phyloP scores from a whole-genome alignment of 2,888 invertebrate species.

The Lucinisca nassula region DNA sequence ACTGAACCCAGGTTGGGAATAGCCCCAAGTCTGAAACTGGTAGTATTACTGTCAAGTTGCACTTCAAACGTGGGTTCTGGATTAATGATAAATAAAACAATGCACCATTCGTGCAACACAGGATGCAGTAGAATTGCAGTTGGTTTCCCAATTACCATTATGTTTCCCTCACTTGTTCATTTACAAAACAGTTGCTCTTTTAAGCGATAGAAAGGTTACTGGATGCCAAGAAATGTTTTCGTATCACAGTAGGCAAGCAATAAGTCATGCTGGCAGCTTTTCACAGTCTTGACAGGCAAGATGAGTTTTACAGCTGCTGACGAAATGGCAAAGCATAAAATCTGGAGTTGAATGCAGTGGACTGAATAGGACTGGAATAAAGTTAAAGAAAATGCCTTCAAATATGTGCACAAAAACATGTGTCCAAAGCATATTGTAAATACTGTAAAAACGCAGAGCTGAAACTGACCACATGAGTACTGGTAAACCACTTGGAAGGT shows the following conservation, averaged over 20 bases:
- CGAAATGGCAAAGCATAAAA: neutral
- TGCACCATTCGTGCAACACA: neutral
- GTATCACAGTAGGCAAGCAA: slow-evolving; percentile 12
- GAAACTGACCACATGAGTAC: too few relatives aligned
- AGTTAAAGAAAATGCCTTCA: too few relatives aligned
- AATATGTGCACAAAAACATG: too few relatives aligned
- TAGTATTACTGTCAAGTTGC: too few relatives aligned
- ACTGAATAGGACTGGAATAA: too few relatives aligned
- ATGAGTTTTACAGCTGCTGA: slow-evolving; percentile 4
- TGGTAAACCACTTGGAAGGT: too few relatives aligned
- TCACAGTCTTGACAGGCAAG: neutral
- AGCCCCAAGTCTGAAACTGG: too few relatives aligned
- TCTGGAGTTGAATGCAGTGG: too few relatives aligned
- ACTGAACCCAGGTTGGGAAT: too few relatives aligned
- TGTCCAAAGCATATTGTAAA: too few relatives aligned
- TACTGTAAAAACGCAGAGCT: too few relatives aligned
- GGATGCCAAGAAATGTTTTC: slow-evolving; percentile 1
- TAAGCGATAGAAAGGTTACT: slow-evolving; percentile 2
- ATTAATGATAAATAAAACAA: neutral
- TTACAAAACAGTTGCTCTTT: neutral
- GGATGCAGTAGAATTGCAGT: neutral
- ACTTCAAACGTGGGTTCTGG: neutral
- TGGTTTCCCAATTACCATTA: neutral
- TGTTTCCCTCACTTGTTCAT: neutral
- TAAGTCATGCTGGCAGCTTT: slow-evolving; percentile 11